Percentiles rank a stretch among this genome's conserved stretches.
Conservation (phyloP, 2,797 vertebrate species). For the Phoxinus dragarum region DNA sequence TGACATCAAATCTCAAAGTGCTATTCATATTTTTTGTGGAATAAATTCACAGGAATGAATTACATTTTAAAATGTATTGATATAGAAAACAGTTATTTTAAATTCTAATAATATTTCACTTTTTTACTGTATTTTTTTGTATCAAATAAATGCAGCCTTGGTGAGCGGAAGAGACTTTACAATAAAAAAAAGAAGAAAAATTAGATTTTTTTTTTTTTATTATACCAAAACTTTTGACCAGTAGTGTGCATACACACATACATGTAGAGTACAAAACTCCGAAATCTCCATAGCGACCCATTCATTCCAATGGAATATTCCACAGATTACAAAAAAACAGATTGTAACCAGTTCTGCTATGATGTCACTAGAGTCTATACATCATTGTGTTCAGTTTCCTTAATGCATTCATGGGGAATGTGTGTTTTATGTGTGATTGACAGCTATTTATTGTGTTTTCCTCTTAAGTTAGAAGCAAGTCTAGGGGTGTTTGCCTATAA, state of each 20-base stretch:
- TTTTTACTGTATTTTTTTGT: background rate
- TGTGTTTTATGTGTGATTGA: background rate
- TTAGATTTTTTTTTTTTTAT: too few species aligned
- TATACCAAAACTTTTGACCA: background rate
- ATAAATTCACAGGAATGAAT: background rate
- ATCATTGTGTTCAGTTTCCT: background rate
- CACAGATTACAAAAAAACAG: background rate
- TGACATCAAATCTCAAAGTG: too few species aligned
- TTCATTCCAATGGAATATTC: background rate
- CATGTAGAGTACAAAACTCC: background rate
- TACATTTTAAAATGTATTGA: background rate
- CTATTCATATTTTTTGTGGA: background rate
- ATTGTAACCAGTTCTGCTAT: background rate
- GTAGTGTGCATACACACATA: background rate
- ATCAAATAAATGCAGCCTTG: background rate
- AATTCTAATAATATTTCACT: background rate
- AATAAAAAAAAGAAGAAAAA: too few species aligned
- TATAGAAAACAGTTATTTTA: background rate
- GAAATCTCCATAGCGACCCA: background rate
- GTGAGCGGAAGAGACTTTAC: too few species aligned
- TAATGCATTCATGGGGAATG: background rate
- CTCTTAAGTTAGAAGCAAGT: background rate
- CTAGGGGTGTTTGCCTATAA: background rate
- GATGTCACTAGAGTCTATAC: background rate
- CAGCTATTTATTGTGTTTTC: background rate